These are phyloP conservation scores for Empidonax alnorum DNA, from an alignment of 2,113 vertebrate genomes.

Conservation along the genomic window DNA sequence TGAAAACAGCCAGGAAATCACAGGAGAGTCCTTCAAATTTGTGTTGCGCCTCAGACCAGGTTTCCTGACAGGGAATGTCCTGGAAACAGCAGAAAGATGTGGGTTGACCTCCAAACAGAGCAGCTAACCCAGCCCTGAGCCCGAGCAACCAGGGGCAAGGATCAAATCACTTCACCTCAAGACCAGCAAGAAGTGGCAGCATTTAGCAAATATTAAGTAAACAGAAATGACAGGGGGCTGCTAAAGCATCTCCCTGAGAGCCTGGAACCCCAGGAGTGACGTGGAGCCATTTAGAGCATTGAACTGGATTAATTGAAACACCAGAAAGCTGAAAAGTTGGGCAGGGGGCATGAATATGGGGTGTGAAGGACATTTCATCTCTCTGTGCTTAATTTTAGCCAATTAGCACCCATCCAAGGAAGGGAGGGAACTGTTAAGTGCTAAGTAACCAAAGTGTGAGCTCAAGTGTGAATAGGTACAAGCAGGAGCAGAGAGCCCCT, in stretches of 20 bases:
- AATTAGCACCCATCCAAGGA: constrained; percentile 46
- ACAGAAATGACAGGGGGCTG: neutral
- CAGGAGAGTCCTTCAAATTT: neutral
- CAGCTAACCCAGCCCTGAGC: neutral
- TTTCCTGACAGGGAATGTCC: neutral
- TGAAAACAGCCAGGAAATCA: neutral
- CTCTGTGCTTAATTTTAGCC: constrained; percentile 7
- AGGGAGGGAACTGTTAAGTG: neutral
- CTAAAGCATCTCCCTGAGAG: neutral
- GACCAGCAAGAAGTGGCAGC: neutral
- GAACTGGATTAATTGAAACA: neutral
- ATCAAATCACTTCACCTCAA: neutral
- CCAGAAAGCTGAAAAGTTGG: neutral
- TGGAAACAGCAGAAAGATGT: neutral
- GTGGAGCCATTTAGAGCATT: neutral
- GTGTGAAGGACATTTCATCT: neutral
- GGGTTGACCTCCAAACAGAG: neutral
- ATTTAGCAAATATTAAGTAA: neutral
- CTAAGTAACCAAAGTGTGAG: constrained; percentile 15
- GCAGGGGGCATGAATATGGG: neutral
- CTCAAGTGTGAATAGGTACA: constrained; percentile 43
- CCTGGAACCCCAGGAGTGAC: neutral
- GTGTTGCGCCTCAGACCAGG: neutral
- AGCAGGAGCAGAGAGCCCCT: constrained; percentile 1
- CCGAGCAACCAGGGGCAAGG: neutral